phyloP scores from a whole-genome alignment of 2,113 vertebrate species.

The Anolis sagrei region DNA sequence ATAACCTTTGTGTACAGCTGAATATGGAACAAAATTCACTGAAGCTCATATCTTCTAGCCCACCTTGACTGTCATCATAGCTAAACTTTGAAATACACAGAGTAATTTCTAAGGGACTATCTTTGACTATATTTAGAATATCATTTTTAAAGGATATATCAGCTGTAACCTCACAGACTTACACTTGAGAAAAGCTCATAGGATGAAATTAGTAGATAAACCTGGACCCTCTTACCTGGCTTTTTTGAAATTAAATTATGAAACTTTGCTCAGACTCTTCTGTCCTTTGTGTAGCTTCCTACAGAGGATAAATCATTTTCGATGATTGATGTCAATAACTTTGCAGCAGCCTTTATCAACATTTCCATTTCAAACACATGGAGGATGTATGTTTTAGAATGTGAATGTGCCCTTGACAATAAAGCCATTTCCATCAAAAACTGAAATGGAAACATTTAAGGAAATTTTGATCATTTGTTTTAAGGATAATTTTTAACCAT shows the following conservation, averaged over 20 bases:
- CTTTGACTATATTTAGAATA: not conserved
- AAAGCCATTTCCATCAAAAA: conserved; percentile 34
- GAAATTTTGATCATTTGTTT: conserved; percentile 37
- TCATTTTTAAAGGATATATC: not conserved
- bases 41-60: not conserved
- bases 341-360: not conserved
- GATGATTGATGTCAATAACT: conserved; percentile 35
- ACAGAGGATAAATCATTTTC: conserved; percentile 30
- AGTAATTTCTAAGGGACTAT: not conserved
- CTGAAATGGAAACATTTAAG: conserved; percentile 44
- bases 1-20: not conserved
- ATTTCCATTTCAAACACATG: conserved; percentile 47
- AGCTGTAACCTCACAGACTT: not conserved
- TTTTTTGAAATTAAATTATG: conserved; percentile 21
- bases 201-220: not conserved
- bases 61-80: not conserved
- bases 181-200: not conserved
- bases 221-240: not conserved
- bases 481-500: conserved; percentile 32
- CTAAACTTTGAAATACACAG: not conserved
- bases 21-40: not conserved
- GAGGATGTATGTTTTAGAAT: conserved; percentile 26
- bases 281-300: conserved; percentile 15
- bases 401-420: conserved; percentile 50
- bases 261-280: not conserved